Base-by-base conservation (phyloP, 2,888 invertebrate genomes). In the Andrena minutula region DNA sequence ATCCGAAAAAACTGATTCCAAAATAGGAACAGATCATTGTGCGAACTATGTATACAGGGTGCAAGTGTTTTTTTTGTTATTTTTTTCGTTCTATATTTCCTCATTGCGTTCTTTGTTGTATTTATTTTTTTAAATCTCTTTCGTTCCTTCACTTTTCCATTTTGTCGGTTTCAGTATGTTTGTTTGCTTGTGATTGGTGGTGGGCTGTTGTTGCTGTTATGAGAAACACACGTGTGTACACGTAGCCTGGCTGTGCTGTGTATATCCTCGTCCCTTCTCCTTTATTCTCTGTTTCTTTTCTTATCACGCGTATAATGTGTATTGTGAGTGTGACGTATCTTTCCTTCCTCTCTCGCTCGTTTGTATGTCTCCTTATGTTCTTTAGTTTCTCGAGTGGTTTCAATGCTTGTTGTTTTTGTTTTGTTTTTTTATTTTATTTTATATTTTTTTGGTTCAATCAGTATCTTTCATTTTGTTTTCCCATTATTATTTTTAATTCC, bases 21-120 rank as follows among this genome's bases (percentile, higher is more conserved):
- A 92, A 92, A 91, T 91, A 90, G 92, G 92, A 92, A 92, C 91
- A 90, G 91, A 92, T 91, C 88, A 91, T 93, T 92, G 92, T 92
- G 92, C 92, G 90, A 92, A 92, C 92, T 92, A 91, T 92, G 91
- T 92, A 91, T 92, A 91, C 89, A 93, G 91, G 89, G 90, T 92
- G 91, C 90, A 92, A 91, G 90, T 90, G 89, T 90, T 79, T 71
- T 77, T 72, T 61, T 77, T 74, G n/a, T 72, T 49, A 60, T 49
- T 51, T 63, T 63, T 63, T 71, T 65, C 69, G 77, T 72, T 66
- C 70, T 69, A 30, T 76, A 23, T 70, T 63, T 56, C 26, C 23
- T 76, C 49, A 58, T 10, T 65, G 49, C 68, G 32, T 78, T 64
- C n/a, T 35, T 49, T 32, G 49, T 30, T 61, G 7, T 65, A 41